phyloP scores from a whole-genome alignment of 2,797 vertebrate species.

The Pantherophis vulpinus region DNA sequence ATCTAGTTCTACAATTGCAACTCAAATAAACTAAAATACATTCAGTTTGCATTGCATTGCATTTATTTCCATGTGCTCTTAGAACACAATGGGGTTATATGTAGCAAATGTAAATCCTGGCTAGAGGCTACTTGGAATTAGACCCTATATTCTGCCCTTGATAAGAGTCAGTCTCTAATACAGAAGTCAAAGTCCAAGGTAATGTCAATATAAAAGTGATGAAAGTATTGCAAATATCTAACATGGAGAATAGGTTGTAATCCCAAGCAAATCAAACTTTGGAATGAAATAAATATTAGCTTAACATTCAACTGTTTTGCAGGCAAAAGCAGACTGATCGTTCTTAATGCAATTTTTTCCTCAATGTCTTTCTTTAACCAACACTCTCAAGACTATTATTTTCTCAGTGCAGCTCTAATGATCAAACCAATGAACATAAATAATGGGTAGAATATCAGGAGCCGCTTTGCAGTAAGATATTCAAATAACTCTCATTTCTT shows the following conservation, averaged over 20 bases:
- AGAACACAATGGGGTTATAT: not conserved
- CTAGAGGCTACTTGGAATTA: not conserved
- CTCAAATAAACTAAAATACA: not conserved
- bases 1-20: not conserved
- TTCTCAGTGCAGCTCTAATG: conserved; percentile 10
- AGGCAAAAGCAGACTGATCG: conserved; percentile 33
- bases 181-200: not conserved
- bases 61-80: not conserved
- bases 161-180: not conserved
- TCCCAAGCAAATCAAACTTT: not conserved
- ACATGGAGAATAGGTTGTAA: not conserved
- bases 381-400: conserved; percentile 11
- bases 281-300: not conserved
- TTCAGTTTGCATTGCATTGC: not conserved
- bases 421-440: conserved; percentile 36
- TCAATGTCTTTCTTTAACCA: conserved; percentile 42
- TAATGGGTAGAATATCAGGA: conserved; percentile 39
- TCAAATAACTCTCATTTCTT: conserved; percentile 35
- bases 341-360: conserved; percentile 45
- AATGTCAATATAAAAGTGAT: not conserved
- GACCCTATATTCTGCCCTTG: not conserved
- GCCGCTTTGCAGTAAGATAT: conserved; percentile 24
- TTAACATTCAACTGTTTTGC: conserved; percentile 23
- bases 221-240: not conserved
- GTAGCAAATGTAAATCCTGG: not conserved